phyloP scores from a whole-genome alignment of 1,140 invertebrate species.

The Sarcophaga peregrina region DNA sequence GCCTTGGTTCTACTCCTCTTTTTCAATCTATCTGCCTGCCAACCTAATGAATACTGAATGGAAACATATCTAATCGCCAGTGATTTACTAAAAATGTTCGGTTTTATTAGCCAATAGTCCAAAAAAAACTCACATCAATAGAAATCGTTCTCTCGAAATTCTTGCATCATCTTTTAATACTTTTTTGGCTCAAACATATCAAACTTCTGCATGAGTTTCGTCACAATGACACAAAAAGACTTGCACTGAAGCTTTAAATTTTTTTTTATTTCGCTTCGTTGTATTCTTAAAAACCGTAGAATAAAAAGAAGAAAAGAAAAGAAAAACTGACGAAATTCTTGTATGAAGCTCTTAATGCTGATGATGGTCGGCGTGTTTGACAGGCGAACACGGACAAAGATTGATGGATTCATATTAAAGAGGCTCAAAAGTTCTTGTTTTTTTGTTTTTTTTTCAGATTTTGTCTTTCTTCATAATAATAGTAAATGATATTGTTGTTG shows the following conservation, averaged over 20 bases:
- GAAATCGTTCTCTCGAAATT: too few relatives aligned
- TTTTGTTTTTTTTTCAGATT: background rate
- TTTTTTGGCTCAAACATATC: too few relatives aligned
- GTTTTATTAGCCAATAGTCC: too few relatives aligned
- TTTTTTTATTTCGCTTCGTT: conserved; percentile 53
- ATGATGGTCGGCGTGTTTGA: conserved; percentile 62
- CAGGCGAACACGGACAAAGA: conserved; percentile 58
- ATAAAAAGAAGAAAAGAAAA: too few relatives aligned
- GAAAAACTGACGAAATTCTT: conserved; percentile 52
- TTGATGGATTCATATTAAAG: conserved; percentile 61
- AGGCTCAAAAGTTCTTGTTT: conserved; percentile 47
- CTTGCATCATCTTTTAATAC: too few relatives aligned
- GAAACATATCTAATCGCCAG: too few relatives aligned
- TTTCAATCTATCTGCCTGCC: too few relatives aligned
- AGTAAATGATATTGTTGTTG: conserved; percentile 10
- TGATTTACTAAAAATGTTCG: too few relatives aligned
- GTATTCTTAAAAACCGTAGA: conserved; percentile 52
- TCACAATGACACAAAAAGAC: background rate
- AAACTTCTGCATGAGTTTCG: too few relatives aligned
- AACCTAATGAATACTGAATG: too few relatives aligned
- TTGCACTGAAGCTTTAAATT: background rate
- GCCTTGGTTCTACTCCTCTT: too few relatives aligned
- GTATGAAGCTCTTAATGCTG: conserved; percentile 63
- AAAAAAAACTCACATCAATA: too few relatives aligned
- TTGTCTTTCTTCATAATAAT: background rate